Evolutionary conservation across 2,797 vertebrate species (phyloP), one percentile per base, ranked within the genome.

Genomic region (Anas bahamensis): DNA sequence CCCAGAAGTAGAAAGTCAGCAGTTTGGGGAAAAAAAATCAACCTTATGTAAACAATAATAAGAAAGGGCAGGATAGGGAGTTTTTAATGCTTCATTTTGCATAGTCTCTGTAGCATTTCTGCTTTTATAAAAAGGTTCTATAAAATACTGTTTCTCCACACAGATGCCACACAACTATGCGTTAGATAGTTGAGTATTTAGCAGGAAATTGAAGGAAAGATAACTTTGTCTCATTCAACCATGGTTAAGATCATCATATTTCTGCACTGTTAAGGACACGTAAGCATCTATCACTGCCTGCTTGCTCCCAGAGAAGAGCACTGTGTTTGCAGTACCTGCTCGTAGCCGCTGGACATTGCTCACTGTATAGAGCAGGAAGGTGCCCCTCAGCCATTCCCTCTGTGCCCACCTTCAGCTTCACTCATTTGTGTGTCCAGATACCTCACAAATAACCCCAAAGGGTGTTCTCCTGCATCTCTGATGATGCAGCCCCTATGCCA

Each of bases 1-100:
- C 78, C 90, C 94, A 78, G 78, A 90, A 95, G 96, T 65, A 93
- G 63, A 96, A 7, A 95, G 90, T 70, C 50, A 71, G 90, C 80
- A 93, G 41, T 78, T 94, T 78, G 72, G 72, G 75, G 71, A 29
- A 76, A 84, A 61, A 61, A 79, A 71, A 61, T 75, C 26, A 52
- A 31, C 60, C 29, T 82, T 57, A 17, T 31, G 33, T 63, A 82
- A 90, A 86, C 0, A 13, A 31, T 70, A 33, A 70, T 63, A 64
- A 6, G 33, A 65, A 92, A 88, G 60, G 68, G 33, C 72, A 78
- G 29, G 55, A 19, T 22, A 85, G 86, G 75, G 66, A 18, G 13
- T 78, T 86, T 17, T 0, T 1, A 76, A 48, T 24, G 68, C 28
- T 82, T 70, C 50, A 4, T 42, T 86, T 82, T 85, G n/a, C 44